Conservation (phyloP, 2,797 vertebrate species). For the Ctenopoma multispine region DNA sequence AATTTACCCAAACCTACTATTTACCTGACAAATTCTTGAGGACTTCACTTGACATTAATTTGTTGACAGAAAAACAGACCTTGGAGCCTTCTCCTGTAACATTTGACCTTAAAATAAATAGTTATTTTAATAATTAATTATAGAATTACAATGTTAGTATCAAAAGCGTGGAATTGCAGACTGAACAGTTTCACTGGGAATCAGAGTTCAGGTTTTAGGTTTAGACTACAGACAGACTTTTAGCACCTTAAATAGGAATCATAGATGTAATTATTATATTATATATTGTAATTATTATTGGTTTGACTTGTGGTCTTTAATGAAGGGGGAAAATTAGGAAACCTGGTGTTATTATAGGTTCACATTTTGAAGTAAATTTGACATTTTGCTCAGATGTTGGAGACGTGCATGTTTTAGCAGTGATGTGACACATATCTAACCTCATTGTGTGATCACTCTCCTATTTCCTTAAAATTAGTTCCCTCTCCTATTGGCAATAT, state of each 20-base stretch:
- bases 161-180: neutral
- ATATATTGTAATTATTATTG: no score
- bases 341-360: neutral
- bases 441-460: neutral
- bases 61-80: constrained; percentile 30
- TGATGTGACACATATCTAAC: constrained; percentile 1
- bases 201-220: no score
- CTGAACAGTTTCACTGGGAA: no score
- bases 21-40: constrained; percentile 81
- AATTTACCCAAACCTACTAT: constrained; percentile 74
- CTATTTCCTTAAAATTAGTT: constrained; percentile 12
- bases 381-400: neutral
- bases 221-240: no score
- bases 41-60: constrained; percentile 63
- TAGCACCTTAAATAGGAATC: neutral
- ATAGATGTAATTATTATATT: neutral
- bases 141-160: no score
- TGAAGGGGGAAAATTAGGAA: neutral
- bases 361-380: neutral
- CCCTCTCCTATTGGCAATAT: constrained; percentile 3
- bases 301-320: neutral
- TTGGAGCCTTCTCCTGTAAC: constrained; percentile 15
- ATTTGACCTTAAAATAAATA: neutral
- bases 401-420: neutral
- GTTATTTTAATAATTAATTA: no score